Evolutionary conservation across 2,797 vertebrate species (phyloP).

Genomic region (Choloepus didactylus): DNA sequence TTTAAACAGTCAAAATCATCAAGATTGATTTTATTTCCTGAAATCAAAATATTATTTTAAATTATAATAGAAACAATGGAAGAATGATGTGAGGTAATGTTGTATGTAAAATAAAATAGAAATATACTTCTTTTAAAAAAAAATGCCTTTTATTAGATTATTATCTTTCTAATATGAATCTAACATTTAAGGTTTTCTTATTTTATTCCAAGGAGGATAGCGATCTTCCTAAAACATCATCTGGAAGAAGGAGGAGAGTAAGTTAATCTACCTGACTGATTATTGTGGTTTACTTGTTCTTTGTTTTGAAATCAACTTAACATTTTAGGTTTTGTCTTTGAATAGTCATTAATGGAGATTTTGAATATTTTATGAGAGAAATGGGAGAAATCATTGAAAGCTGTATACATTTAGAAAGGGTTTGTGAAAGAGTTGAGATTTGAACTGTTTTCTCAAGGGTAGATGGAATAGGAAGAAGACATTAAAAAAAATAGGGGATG

Average conservation of each 20-base stretch:
- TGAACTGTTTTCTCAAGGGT: neutral
- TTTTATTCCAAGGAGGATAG: constrained; percentile 87
- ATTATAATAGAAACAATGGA: neutral
- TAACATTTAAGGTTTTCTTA: constrained; percentile 65
- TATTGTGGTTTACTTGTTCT: constrained; percentile 38
- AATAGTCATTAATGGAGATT: neutral
- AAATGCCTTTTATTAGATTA: constrained; percentile 9
- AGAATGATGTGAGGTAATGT: neutral
- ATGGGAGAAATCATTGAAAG: neutral
- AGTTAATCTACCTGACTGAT: constrained; percentile 71
- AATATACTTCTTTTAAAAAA: neutral
- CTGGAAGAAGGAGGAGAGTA: constrained; percentile 87
- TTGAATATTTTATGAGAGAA: constrained; percentile 7
- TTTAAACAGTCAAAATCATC: constrained; percentile 24
- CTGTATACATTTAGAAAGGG: neutral
- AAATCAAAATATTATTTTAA: constrained; percentile 55
- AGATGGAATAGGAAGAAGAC: neutral
- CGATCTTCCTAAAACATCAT: constrained; percentile 87
- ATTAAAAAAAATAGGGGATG: neutral
- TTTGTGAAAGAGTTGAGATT: neutral
- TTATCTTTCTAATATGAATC: constrained; percentile 3
- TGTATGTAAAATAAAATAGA: constrained; percentile 15
- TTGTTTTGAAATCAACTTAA: constrained; percentile 50
- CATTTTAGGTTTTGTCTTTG: constrained; percentile 27
- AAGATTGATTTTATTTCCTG: neutral